Evolutionary conservation across 37 sponge, comb jelly and placozoan species (phyloP), one percentile per base, ranked within the genome.

Genomic region (Petrosia ficiformis): DNA sequence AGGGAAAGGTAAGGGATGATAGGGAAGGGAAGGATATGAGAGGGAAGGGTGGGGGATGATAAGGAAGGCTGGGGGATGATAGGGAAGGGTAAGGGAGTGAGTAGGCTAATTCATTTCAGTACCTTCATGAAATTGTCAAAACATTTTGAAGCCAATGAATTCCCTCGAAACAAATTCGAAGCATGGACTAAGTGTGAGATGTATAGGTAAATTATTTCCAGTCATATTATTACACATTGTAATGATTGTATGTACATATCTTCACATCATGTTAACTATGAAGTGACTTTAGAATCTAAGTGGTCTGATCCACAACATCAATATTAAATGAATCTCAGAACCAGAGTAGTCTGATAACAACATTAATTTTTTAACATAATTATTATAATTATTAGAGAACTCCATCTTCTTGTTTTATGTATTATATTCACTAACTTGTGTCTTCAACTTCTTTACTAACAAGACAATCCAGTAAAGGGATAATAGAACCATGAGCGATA

Each of bases 101-200:
- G 26, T 72, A 32, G 11, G 39, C 24, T 71, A 5, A 61, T 26
- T n/a, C 63, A 61, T 22, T 29, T 5, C 5, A 8, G 66, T 31
- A 95, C 89, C 85, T 97, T 97, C 94, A 97, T 91, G 78, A 94
- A 93, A 72, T 97, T 94, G 70, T 97, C 98, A 42, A 85, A 72
- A 32, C 87, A 82, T 70, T 97, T 97, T 30, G 98, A 83, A 24
- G 93, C 87, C 4, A 97, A 74, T 2, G 94, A 87, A 71, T 97
- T 97, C 10, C 87, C 89, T 77, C 94, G 71, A 67, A 93, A 90
- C 3, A 93, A 73, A 22, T 88, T 96, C 58, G 76, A 39, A 16
- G 87, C 74, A 31, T 80, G 41, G 56, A 36, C 89, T 88, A 70
- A n/a, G 40, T 8, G 34, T 24, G 34, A 5, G 10, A 34, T 36